Conservation (phyloP, 2,888 invertebrate genomes). For the Noctua janthe region DNA sequence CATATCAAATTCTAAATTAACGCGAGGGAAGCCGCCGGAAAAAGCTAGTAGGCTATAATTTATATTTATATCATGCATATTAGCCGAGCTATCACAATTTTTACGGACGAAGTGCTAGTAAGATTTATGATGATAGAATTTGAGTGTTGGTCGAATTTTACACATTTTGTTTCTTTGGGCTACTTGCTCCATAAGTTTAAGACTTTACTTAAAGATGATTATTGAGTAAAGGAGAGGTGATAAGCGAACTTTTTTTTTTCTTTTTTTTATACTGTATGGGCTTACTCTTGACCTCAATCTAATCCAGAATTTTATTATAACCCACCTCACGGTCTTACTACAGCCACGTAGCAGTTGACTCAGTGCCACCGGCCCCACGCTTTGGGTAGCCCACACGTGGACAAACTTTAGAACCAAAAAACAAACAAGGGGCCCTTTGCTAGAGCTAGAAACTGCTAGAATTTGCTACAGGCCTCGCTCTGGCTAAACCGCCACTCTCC, state of each 20-base stretch:
- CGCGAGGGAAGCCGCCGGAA: too few relatives aligned
- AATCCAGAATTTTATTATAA: background rate
- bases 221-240: background rate
- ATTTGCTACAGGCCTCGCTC: background rate
- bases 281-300: too few relatives aligned
- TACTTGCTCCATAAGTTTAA: background rate
- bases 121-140: background rate
- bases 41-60: too few relatives aligned
- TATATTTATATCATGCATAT: too few relatives aligned
- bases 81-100: too few relatives aligned
- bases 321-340: background rate
- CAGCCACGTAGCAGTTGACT: background rate
- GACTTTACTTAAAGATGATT: background rate
- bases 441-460: too few relatives aligned
- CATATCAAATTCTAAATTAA: too few relatives aligned
- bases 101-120: too few relatives aligned
- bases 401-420: background rate
- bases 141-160: background rate
- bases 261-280: too few relatives aligned
- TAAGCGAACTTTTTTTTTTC: background rate
- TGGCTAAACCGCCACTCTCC: background rate
- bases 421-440: background rate
- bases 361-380: background rate
- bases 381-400: background rate
- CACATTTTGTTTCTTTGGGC: background rate